A percentile compares a stretch with the other conserved stretches of the same genome.
Conservation (phyloP, 2,113 vertebrate genomes). For the Columba janthina region DNA sequence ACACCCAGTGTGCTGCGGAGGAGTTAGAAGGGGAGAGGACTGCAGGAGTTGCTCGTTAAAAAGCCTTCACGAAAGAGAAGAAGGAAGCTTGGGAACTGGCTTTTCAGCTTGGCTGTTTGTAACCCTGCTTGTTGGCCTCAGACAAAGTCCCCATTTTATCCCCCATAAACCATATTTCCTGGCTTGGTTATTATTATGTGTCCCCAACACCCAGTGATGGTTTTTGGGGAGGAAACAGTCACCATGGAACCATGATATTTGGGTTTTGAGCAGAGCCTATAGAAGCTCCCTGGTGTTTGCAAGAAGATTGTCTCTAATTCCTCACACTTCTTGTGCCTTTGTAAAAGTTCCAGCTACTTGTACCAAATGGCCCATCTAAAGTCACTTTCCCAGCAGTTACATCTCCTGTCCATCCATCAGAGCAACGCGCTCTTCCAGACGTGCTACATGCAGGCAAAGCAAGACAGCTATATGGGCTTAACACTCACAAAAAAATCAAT, state of each 20-base stretch:
- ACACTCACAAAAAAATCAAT: background rate
- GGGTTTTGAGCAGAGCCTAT: background rate
- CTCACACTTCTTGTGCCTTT: background rate
- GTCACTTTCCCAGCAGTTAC: background rate
- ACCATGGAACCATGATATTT: accelerated
- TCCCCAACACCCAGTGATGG: accelerated
- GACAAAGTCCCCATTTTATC: background rate
- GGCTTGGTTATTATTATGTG: accelerated
- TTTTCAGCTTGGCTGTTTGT: background rate
- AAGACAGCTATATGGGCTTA: background rate
- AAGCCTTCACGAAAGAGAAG: background rate
- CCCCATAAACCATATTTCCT: accelerated
- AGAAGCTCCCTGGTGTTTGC: background rate
- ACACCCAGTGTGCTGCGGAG: background rate
- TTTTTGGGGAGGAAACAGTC: accelerated
- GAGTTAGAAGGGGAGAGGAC: background rate
- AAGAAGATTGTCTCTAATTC: background rate
- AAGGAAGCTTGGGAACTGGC: background rate
- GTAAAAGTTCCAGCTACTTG: background rate
- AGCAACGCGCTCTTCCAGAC: background rate
- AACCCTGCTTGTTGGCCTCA: background rate
- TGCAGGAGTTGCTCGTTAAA: background rate
- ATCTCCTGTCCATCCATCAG: background rate
- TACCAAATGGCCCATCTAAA: background rate
- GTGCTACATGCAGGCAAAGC: background rate